phyloP scores from a whole-genome alignment of 2,797 vertebrate genomes.

The Carapus acus region DNA sequence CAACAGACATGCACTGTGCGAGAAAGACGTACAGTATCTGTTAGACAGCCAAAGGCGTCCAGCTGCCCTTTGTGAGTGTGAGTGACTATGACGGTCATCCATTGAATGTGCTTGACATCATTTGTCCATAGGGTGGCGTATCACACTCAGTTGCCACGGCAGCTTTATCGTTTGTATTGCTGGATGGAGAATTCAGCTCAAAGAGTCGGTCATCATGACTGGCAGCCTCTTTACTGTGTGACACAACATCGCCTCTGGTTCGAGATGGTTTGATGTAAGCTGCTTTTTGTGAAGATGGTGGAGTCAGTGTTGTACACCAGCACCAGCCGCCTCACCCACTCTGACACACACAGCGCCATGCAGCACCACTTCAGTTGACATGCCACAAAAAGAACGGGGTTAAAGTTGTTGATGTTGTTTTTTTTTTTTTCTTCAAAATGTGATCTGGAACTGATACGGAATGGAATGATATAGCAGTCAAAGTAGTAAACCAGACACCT shows the following conservation, averaged over 20 bases:
- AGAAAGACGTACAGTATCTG: slow-evolving; percentile 4
- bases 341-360: neutral
- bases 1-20: no score
- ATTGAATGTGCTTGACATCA: slow-evolving; percentile 18
- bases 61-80: slow-evolving; percentile 24
- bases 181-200: slow-evolving; percentile 16
- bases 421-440: no score
- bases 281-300: neutral
- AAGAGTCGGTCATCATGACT: slow-evolving; percentile 20
- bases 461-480: no score
- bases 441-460: no score
- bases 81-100: slow-evolving; percentile 15
- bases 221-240: neutral
- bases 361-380: slow-evolving; percentile 12
- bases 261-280: slow-evolving; percentile 31
- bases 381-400: no score
- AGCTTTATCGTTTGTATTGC: neutral
- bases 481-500: no score
- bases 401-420: no score
- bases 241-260: no score
- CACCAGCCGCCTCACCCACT: neutral
- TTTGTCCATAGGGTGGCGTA: slow-evolving; percentile 63
- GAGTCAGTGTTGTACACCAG: neutral
- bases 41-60: slow-evolving; percentile 15
- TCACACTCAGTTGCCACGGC: slow-evolving; percentile 37